Conservation (phyloP, 1,140 invertebrate species). For the Drosophila erecta region DNA sequence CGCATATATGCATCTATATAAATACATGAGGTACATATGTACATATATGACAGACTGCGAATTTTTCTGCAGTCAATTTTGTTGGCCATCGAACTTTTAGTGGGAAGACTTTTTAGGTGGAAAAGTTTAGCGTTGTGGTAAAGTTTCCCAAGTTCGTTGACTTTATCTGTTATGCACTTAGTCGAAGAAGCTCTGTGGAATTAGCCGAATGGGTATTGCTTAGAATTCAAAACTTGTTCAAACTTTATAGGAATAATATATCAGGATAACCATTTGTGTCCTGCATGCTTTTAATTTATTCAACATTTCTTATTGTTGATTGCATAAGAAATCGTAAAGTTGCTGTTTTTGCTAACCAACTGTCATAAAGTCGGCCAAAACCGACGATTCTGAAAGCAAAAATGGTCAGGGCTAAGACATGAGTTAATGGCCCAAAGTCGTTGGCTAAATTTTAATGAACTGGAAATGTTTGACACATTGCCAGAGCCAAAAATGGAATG, state of each 20-base stretch:
- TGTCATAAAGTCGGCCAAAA: conserved; percentile 8
- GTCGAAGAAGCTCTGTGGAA: conserved; percentile 12
- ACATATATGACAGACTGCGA: conserved; percentile 3
- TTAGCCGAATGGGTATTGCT: conserved; percentile 25
- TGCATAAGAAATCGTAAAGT: background rate
- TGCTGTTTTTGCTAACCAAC: conserved; percentile 1
- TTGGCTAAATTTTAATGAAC: conserved; percentile 50
- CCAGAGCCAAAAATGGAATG: conserved; percentile 15
- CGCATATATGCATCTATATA: background rate
- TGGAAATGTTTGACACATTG: conserved; percentile 36
- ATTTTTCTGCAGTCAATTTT: conserved; percentile 3
- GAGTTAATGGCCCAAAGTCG: conserved; percentile 41
- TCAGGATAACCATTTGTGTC: background rate
- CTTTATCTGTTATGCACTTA: conserved; percentile 10
- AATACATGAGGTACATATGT: background rate
- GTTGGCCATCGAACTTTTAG: conserved; percentile 33
- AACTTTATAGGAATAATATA: conserved; percentile 15
- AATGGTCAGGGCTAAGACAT: conserved; percentile 52
- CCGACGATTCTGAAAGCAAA: conserved; percentile 4
- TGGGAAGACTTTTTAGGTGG: conserved; percentile 5
- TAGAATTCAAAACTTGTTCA: conserved; percentile 26
- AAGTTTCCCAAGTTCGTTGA: conserved; percentile 34
- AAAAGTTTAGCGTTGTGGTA: conserved; percentile 24
- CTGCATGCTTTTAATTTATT: background rate
- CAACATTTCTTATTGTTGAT: background rate